Percentiles rank a stretch among this genome's conserved stretches.
These are phyloP conservation scores for Meta bourneti DNA, from an alignment of 2,888 invertebrate species.

Conservation along the genomic window DNA sequence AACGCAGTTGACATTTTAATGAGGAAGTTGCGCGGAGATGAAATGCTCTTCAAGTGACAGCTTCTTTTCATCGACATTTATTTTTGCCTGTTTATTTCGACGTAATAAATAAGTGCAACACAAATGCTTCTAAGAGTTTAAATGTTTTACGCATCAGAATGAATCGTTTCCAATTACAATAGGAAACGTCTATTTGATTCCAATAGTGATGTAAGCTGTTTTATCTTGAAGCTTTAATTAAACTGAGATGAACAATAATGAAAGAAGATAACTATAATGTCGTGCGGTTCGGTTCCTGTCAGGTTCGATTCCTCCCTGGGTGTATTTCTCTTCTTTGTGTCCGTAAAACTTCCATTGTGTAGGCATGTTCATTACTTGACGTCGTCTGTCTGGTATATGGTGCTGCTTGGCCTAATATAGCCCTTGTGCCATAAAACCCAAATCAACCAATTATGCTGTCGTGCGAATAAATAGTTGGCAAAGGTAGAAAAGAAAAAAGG, in stretches of 20 bases:
- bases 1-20: background rate
- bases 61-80: background rate
- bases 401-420: background rate
- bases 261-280: too few relatives aligned
- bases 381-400: too few relatives aligned
- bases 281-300: too few relatives aligned
- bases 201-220: background rate
- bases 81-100: background rate
- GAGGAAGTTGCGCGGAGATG: background rate
- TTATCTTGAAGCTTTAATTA: background rate
- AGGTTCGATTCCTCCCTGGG: too few relatives aligned
- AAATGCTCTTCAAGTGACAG: background rate
- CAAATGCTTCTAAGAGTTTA: background rate
- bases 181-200: background rate
- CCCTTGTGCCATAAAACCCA: too few relatives aligned
- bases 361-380: too few relatives aligned
- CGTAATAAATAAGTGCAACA: background rate
- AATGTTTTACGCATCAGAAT: background rate
- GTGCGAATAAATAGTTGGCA: too few relatives aligned
- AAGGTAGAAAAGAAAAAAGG: too few relatives aligned
- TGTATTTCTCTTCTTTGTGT: too few relatives aligned
- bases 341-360: too few relatives aligned
- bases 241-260: background rate
- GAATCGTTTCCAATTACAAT: background rate
- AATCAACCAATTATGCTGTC: background rate